phyloP scores from a whole-genome alignment of 2,797 vertebrate genomes.

The Prionace glauca region DNA sequence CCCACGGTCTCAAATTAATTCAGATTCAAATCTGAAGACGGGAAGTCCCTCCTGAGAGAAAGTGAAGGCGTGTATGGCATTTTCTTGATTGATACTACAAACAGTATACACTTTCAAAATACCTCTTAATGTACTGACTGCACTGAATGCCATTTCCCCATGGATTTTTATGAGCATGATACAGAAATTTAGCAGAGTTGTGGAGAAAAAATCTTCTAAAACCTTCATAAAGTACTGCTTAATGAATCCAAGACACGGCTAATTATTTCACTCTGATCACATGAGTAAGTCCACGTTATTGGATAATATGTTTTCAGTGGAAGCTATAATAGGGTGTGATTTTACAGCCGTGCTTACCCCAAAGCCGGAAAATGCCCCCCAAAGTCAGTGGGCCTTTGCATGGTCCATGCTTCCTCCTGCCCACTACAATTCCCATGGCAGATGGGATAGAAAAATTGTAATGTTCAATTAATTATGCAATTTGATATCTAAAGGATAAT shows the following conservation, averaged over 20 bases:
- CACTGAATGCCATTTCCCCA: not conserved
- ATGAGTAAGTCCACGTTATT: not conserved
- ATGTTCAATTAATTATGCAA: not conserved
- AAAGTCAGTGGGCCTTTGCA: too few species aligned
- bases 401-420: too few species aligned
- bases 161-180: not conserved
- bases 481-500: too few species aligned
- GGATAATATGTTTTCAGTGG: not conserved
- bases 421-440: too few species aligned
- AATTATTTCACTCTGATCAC: not conserved
- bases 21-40: not conserved
- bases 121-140: slow-evolving; percentile 11
- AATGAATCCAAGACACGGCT: not conserved
- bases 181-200: not conserved
- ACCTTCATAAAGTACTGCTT: not conserved
- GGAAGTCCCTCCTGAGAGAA: not conserved
- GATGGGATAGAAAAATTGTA: too few species aligned
- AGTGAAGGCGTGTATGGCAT: not conserved
- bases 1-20: not conserved
- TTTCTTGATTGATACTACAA: not conserved
- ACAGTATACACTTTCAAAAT: slow-evolving; percentile 4
- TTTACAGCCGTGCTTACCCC: too few species aligned
- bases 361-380: too few species aligned
- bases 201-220: not conserved
- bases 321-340: not conserved